Evolutionary conservation across 2,797 vertebrate genomes (phyloP), one percentile per base, ranked within the genome.

Genomic region (Cacajao melanocephalus): DNA sequence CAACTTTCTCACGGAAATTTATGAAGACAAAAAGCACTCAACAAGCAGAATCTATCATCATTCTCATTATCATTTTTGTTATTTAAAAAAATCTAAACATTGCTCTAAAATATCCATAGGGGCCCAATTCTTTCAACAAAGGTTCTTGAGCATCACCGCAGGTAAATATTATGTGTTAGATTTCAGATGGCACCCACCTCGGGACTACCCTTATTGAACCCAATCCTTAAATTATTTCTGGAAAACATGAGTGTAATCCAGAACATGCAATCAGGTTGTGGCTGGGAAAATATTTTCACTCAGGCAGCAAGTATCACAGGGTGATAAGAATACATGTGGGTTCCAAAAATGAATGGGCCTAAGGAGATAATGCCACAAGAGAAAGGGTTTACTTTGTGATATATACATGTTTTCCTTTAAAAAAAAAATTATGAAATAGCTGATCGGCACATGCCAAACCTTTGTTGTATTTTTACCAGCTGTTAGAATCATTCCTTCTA

Each of bases 391-490:
- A 36, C 26, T 79, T 48, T 87, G 15, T 67, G 75, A 78, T 20
- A 30, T 15, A 41, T 22, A 55, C 52, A 17, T 5, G 0, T 52
- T 72, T 84, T 41, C 13, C 61, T 76, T 46, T 33, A n/a, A 72
- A 84, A 95, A 95, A 72, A 36, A 39, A 8, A 57, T 2, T 1
- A 26, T 67, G 44, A 92, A 97, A 52, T 55, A 81, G 67, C 17
- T 93, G 55, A 72, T n/a, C 46, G 67, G 28, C 36, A 95, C 17
- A 67, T 75, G 46, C 50, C 36, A 85, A 88, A 6, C 1, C 26
- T 95, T 94, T 48, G 67, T 12, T 94, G 80, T 57, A 26, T 75
- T 87, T 93, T 92, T 44, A 52, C 44, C 52, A 73, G 88, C 55
- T 78, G 26, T 46, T 94, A 64, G 36, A 92, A 75, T 84, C 9